Evolutionary conservation across 2,888 invertebrate species (phyloP), one percentile per base, ranked within the genome.

Genomic region (Lymantria monacha): DNA sequence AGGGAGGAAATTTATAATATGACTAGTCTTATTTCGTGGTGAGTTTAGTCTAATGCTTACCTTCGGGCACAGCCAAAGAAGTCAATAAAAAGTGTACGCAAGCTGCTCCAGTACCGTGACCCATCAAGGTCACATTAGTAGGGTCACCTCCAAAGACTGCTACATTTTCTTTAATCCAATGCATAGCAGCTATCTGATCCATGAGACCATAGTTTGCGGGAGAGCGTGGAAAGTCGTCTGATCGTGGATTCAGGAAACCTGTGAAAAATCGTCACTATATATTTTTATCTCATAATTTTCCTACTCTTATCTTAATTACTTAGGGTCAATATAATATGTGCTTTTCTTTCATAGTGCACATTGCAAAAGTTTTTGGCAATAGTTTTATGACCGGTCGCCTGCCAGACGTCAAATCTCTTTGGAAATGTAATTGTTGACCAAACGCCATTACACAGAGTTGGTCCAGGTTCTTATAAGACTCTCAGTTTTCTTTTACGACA

Each of bases 141-240:
- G 97, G 95, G 85, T 99, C 98, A 0, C 99, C 99, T 7, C 98
- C 98, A 80, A 99, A 99, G 48, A 96, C 95, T 0, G 95, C 97
- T 46, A 99, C 97, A 85, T 99, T 98, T 84, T 97, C 97, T 76
- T 97, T 97, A 57, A 99, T 94, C 98, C 98, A 98, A 78, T 98
- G 98, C 59, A 99, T 90, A 0, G 98, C 98, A 0, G 98, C 98
- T 69, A 98, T 97, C 87, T 98, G 97, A 87, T 99, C 99, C 95
- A 98, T 97, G 52, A 99, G 94, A n/a, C 99, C 99, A 85, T 98
- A 98, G 93, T 99, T 99, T 44, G 97, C 96, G 40, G 97, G 97
- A 33, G 96, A 95, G 57, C 96, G 94, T 43, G 96, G 94, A 85
- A 95, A 96, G 62, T 96, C 95, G 83, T 97, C 97, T 22, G 96